Evolutionary conservation across 2,888 invertebrate genomes (phyloP), one percentile per base, ranked within the genome.

Genomic region (Diaprepes abbreviatus): DNA sequence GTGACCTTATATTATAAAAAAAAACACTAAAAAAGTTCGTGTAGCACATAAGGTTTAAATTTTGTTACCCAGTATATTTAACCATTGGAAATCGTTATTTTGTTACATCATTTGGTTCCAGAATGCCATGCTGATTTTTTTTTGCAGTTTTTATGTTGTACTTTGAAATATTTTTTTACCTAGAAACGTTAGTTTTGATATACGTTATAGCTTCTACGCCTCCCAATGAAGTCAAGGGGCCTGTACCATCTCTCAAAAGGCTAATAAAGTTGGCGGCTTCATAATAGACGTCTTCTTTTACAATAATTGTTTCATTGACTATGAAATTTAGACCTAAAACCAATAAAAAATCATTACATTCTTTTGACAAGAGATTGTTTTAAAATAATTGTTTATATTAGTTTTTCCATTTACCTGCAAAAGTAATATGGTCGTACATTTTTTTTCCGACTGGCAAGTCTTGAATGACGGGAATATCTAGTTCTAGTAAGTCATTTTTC

Each of bases 371-470:
- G n/a, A n/a, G n/a, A n/a, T n/a, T n/a, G n/a, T n/a, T n/a, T n/a
- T n/a, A n/a, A n/a, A n/a, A n/a, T n/a, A n/a, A n/a, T n/a, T n/a
- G n/a, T n/a, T n/a, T n/a, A n/a, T n/a, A n/a, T n/a, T n/a, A n/a
- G 7, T 54, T 17, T 24, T 40, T 7, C 24, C 3, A 24, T 16
- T 60, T 59, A 73, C 73, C 73, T 3, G 86, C 83, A 74, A 88
- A 89, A 63, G 86, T 85, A 40, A 88, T 84, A 74, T 90, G 90
- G 77, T 92, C 91, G 75, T 89, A 90, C 52, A 91, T 78, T 12
- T 87, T 88, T 76, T 87, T 82, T 0, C 93, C 93, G 0, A 93
- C 91, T 0, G 91, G 91, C 12, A 92, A 83, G 74, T 91, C 87
- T 72, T 88, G 84, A 2, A 92, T 76, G 0, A 92, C 82, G 0